phyloP scores from a whole-genome alignment of 2,797 vertebrate species.

The Eleutherodactylus coqui region DNA sequence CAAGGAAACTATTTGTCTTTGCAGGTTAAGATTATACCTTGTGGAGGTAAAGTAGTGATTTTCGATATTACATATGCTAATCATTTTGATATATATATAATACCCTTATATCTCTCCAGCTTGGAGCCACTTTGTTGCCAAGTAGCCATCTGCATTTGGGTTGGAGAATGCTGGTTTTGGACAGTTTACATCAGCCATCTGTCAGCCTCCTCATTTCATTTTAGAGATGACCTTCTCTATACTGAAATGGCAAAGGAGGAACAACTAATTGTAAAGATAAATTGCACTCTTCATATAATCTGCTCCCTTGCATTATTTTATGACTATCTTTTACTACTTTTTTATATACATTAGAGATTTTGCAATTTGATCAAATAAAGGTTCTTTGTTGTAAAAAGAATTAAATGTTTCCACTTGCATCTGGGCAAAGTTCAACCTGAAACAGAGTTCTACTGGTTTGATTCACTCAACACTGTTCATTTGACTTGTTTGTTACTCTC shows the following conservation, averaged over 20 bases:
- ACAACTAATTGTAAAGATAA: background rate
- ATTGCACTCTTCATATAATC: background rate
- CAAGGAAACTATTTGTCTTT: conserved; percentile 31
- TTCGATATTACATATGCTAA: conserved; percentile 5
- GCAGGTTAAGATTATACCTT: background rate
- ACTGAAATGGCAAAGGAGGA: background rate
- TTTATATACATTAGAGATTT: background rate
- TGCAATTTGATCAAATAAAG: background rate
- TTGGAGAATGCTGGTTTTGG: conserved; percentile 36
- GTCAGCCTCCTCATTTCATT: conserved; percentile 34
- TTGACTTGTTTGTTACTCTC: too few relatives aligned
- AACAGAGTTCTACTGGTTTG: too few relatives aligned
- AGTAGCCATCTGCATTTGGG: conserved; percentile 54
- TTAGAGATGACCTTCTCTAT: conserved; percentile 38
- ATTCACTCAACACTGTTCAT: too few relatives aligned
- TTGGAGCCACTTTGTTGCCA: conserved; percentile 54
- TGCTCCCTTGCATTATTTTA: background rate
- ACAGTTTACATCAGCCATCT: conserved; percentile 52
- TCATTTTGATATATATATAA: conserved; percentile 48
- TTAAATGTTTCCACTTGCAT: background rate
- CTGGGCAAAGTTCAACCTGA: too few relatives aligned
- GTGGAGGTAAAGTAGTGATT: conserved; percentile 5
- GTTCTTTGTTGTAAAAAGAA: background rate
- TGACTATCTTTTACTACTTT: background rate
- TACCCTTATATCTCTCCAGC: conserved; percentile 40